phyloP scores from a whole-genome alignment of 2,797 vertebrate species.

The Rhinatrema bivittatum region DNA sequence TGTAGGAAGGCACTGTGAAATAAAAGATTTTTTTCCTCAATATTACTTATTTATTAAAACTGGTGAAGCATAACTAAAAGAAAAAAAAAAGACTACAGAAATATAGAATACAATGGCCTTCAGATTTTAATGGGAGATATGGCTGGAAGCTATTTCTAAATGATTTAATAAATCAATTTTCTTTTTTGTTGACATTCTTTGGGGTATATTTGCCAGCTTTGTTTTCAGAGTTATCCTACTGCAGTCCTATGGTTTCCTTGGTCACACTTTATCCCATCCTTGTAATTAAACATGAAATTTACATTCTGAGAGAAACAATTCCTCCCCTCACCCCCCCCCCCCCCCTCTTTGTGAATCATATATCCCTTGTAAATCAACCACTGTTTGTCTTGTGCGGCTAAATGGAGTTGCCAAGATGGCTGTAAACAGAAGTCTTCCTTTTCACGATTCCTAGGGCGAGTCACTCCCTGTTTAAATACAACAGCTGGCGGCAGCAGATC shows the following conservation, averaged over 20 bases:
- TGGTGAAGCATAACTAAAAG: conserved; percentile 63
- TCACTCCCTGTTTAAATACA: conserved; percentile 26
- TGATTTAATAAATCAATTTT: conserved; percentile 70
- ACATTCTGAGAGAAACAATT: conserved; percentile 15
- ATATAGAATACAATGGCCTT: conserved; percentile 61
- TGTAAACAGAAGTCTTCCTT: not conserved
- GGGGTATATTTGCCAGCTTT: conserved; percentile 59
- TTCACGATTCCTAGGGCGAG: conserved; percentile 11
- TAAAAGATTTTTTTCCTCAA: conserved; percentile 46
- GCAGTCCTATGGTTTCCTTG: conserved; percentile 41
- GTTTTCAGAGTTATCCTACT: conserved; percentile 44
- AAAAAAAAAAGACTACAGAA: conserved; percentile 52
- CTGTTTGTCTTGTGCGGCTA: conserved; percentile 3
- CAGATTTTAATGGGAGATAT: conserved; percentile 66
- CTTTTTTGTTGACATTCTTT: conserved; percentile 45
- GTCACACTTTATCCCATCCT: conserved; percentile 25
- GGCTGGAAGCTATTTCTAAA: conserved; percentile 68
- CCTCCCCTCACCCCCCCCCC: too few relatives aligned
- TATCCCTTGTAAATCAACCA: conserved; percentile 1
- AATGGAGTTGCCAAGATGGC: not conserved
- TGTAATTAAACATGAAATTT: conserved; percentile 52
- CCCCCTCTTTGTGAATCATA: conserved; percentile 11
- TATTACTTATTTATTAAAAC: conserved; percentile 74
- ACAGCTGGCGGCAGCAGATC: conserved; percentile 17
- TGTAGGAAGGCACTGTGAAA: conserved; percentile 46